Evolutionary conservation across 2,113 vertebrate genomes (phyloP), one percentile per base, ranked within the genome.

Genomic region (Phocoena sinus): DNA sequence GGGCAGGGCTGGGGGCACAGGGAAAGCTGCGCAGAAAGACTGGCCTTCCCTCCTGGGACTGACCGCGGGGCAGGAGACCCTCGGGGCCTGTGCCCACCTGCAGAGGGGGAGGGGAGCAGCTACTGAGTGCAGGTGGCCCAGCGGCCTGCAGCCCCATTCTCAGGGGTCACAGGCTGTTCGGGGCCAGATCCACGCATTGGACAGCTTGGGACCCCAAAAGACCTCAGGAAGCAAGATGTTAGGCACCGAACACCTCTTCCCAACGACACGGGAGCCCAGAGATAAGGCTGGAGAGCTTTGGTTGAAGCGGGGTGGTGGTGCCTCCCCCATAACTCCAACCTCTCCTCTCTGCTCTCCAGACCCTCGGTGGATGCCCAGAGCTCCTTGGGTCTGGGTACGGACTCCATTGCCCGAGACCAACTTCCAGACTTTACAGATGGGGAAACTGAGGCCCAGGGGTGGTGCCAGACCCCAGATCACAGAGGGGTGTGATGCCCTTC

Each of bases 211-310:
- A 31, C 38, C 23, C 1, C 0, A 2, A 13, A 60, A 41, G 38
- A 17, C 8, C 89, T 9, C 12, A 3, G 79, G 28, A n/a, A 62
- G 12, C 26, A 14, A 3, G 15, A n/a, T 31, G 15, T 33, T 15
- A 3, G 36, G 79, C 8, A 4, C 21, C 20, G 4, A 36, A 8
- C 1, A 1, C 15, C 36, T 33, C 2, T 65, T 13, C 28, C 20
- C 1, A 0, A 0, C 0, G 36, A 82, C 25, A 4, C 0, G 1
- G 17, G 33, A 14, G 44, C 15, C 20, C 56, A 4, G n/a, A 28
- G 33, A n/a, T 5, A 2, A 26, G 8, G 25, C n/a, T 0, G 13
- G 36, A 12, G 47, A 2, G 17, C 26, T 26, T 11, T 0, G 0
- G 20, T 7, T 9, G 67, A 20, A 28, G 3, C 1, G 23, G 2